Base-by-base conservation (phyloP, 2,113 vertebrate genomes). In the Phoenicopterus ruber region DNA sequence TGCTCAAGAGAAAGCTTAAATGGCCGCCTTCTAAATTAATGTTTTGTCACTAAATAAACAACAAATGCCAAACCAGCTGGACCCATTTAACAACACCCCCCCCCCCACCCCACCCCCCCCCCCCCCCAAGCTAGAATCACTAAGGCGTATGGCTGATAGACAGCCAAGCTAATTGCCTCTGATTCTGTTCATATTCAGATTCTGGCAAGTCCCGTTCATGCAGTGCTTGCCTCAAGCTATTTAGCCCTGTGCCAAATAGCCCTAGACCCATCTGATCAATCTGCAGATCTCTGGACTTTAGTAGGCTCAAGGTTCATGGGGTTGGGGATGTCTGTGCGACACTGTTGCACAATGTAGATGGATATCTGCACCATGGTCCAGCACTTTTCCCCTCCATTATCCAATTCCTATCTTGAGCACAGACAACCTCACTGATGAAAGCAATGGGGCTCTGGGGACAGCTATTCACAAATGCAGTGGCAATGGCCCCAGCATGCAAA, bases 11-110 rank as follows among this genome's bases (percentile, higher is more conserved):
- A 88, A 83, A 81, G 46, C 54, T 92, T 83, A 77, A 88, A 77
- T 80, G 22, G 16, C 44, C 11, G 1, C 3, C 42, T 73, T 73
- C 62, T 70, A 83, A 92, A 91, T 73, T 83, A 92, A 84, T 71
- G n/a, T 47, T 83, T 94, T 92, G 69, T 78, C 42, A 86, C 80
- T 86, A 90, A 90, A 94, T 87, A 87, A 94, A 80, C 59, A 92
- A 52, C 54, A 92, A 92, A 76, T 93, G 58, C 36, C 49, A 62
- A 93, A 86, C n/a, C 62, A 88, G 44, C 38, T 95, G 90, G 90
- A 69, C 71, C 15, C 34, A 28, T 91, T 86, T 72, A 67, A 83
- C 31, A 62, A 7, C 28, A 71, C 18, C 14, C 15, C 8, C 62
- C 62, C 18, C 70, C 29, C n/a, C 42, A 13, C 15, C 42, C 42